A percentile compares a stretch with the other conserved stretches of the same genome.
Conservation (phyloP, 1,140 invertebrate species). For the Cardiocondyla obscurior region DNA sequence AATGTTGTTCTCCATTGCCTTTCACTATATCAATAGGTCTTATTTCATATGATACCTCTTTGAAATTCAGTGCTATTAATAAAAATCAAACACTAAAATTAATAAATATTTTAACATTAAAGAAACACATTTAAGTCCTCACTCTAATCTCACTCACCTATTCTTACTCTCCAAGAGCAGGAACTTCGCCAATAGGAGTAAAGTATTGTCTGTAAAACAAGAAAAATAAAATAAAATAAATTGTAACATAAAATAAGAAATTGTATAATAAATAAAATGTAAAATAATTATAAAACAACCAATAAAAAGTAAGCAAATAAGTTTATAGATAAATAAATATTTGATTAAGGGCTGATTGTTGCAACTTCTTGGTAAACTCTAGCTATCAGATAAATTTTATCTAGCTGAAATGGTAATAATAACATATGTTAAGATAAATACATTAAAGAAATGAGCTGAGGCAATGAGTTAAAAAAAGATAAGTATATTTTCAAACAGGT, state of each 20-base stretch:
- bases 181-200: constrained; percentile 97
- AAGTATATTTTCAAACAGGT: not conserved
- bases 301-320: too few species aligned
- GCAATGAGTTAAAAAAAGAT: too few species aligned
- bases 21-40: constrained; percentile 95
- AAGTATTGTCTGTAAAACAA: constrained; percentile 88
- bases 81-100: constrained; percentile 17
- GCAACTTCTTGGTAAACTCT: too few species aligned
- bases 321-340: too few species aligned
- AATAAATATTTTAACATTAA: not conserved
- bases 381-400: too few species aligned
- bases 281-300: too few species aligned
- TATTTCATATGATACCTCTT: constrained; percentile 98
- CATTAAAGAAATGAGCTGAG: too few species aligned
- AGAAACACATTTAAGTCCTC: not conserved
- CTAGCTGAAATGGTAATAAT: too few species aligned
- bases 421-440: too few species aligned
- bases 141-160: constrained; percentile 87
- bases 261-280: not conserved
- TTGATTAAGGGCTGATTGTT: too few species aligned
- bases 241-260: too few species aligned
- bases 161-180: constrained; percentile 95
- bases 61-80: constrained; percentile 92
- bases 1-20: constrained; percentile 92
- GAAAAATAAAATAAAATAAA: constrained; percentile 5